A percentile compares a stretch with the other conserved stretches of the same genome.
Evolutionary conservation across 1,140 invertebrate genomes (phyloP).

Genomic region (Drosophila littoralis): DNA sequence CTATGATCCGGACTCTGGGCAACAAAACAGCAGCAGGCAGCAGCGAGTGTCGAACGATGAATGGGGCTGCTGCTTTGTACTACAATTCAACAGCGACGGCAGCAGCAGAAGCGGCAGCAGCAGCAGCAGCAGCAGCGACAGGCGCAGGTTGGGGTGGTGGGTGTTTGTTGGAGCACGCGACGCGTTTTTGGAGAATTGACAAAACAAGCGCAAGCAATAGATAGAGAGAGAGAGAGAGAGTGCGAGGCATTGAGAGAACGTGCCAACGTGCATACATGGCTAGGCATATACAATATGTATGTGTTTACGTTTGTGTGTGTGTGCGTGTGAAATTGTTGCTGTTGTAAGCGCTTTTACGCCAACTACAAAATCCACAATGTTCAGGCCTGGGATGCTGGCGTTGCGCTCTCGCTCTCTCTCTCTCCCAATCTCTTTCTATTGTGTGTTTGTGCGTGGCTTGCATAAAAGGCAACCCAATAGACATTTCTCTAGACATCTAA

Average conservation of each 20-base stretch:
- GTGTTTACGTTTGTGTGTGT: conserved; percentile 2
- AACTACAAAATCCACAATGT: conserved; percentile 49
- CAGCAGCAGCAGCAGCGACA: conserved; percentile 31
- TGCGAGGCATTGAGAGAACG: conserved; percentile 41
- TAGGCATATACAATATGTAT: conserved; percentile 1
- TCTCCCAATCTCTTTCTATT: conserved; percentile 14
- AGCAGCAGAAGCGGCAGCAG: conserved; percentile 13
- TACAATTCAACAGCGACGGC: conserved; percentile 56
- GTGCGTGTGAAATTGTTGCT: conserved; percentile 54
- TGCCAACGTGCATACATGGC: conserved; percentile 13
- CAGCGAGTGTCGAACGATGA: conserved; percentile 75
- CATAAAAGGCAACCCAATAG: conserved; percentile 64
- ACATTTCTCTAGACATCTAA: conserved; percentile 52
- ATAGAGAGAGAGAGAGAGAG: conserved; percentile 23
- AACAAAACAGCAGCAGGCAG: conserved; percentile 55
- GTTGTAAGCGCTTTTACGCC: conserved; percentile 60
- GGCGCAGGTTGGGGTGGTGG: conserved; percentile 41
- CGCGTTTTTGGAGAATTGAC: conserved; percentile 73
- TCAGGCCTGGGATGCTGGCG: conserved; percentile 51
- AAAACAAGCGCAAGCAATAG: conserved; percentile 65
- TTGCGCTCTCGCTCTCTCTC: conserved; percentile 32
- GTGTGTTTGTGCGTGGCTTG: conserved; percentile 59
- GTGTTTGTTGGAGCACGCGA: conserved; percentile 60
- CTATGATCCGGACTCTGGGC: conserved; percentile 46
- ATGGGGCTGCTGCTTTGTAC: conserved; percentile 64